phyloP scores from a whole-genome alignment of 2,797 vertebrate species.

The Muraenolepis orangiensis region DNA sequence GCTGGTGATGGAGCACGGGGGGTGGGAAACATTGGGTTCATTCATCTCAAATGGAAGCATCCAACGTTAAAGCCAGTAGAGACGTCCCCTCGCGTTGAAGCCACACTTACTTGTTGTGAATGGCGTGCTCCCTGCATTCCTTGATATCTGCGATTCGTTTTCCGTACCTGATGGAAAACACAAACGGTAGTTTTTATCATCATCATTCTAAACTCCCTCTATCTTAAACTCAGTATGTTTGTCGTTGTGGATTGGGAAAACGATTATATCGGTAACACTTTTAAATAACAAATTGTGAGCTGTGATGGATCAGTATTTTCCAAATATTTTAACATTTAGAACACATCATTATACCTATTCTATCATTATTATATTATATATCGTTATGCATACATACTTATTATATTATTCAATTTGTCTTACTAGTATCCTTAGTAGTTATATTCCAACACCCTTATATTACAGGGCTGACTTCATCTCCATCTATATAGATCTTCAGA shows the following conservation, averaged over 20 bases:
- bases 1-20: constrained; percentile 51
- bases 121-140: constrained; percentile 81
- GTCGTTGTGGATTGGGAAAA: not conserved
- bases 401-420: not conserved
- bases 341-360: not conserved
- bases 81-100: not conserved
- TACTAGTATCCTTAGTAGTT: too few species aligned
- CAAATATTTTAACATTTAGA: not conserved
- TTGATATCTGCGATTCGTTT: constrained; percentile 88
- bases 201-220: not conserved
- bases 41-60: constrained; percentile 14
- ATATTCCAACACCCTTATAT: not conserved
- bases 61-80: constrained; percentile 1
- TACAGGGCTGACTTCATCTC: not conserved
- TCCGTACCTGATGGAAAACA: constrained; percentile 72
- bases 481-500: too few species aligned
- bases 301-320: not conserved
- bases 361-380: too few species aligned
- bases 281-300: not conserved
- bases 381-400: not conserved
- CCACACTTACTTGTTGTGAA: constrained; percentile 76
- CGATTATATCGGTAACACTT: not conserved
- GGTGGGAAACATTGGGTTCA: not conserved
- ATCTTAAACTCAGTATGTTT: not conserved
- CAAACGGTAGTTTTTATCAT: not conserved